A percentile compares a stretch with the other conserved stretches of the same genome.
Conservation (phyloP, 2,797 vertebrate genomes). For the Paguma larvata region DNA sequence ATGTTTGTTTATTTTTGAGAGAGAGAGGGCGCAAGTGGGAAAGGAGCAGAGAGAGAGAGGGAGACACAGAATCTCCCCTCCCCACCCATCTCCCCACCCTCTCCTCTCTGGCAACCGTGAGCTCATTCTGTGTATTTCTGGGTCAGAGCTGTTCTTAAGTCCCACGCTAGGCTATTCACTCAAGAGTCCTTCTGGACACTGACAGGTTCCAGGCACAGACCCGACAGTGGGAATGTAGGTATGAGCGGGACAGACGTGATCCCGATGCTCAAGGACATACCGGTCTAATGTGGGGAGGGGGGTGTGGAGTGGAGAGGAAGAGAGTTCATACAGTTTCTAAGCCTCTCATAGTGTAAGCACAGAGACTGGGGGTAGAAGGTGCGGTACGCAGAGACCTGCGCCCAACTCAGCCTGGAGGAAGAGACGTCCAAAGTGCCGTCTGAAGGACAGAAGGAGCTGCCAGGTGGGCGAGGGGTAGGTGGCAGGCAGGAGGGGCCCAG, state of each 20-base stretch:
- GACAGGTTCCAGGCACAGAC: neutral
- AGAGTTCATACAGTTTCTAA: neutral
- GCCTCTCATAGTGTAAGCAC: neutral
- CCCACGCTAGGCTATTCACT: neutral
- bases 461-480: neutral
- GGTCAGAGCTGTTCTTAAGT: neutral
- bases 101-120: neutral
- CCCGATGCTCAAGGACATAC: neutral
- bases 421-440: neutral
- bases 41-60: no score
- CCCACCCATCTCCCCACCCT: neutral
- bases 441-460: neutral
- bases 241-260: neutral
- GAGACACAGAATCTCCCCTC: no score
- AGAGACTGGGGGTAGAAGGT: neutral
- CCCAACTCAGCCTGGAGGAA: neutral
- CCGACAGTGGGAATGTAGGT: neutral
- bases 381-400: neutral
- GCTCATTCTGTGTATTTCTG: neutral
- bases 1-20: no score
- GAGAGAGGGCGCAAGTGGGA: neutral
- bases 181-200: neutral
- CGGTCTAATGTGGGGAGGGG: neutral
- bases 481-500: neutral
- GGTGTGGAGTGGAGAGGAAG: no score